Conservation (phyloP, 2,113 vertebrate species). For the Xiphophorus maculatus region DNA sequence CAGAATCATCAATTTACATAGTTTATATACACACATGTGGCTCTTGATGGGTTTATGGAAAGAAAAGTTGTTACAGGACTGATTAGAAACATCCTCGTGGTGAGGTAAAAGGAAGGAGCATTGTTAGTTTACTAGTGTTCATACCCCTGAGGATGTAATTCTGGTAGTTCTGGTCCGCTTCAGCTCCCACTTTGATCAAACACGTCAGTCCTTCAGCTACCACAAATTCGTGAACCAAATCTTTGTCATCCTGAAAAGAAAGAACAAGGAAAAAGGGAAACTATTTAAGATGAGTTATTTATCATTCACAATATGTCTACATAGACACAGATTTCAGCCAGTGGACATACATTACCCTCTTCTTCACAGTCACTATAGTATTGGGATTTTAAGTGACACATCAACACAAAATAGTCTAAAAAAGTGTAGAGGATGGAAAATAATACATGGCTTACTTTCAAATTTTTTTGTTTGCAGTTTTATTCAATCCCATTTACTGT, state of each 20-base stretch:
- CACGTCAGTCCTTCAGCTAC: conserved; percentile 94
- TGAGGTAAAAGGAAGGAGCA: conserved; percentile 19
- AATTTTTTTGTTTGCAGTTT: too few relatives aligned
- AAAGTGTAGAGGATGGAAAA: not conserved
- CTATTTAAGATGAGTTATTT: not conserved
- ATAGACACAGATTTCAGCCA: not conserved
- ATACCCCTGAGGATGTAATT: conserved; percentile 99
- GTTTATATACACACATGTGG: conserved; percentile 65
- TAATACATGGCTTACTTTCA: not conserved
- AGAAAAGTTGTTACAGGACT: conserved; percentile 48
- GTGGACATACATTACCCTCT: not conserved
- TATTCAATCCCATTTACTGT: too few relatives aligned
- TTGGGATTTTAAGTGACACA: too few relatives aligned
- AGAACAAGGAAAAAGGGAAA: not conserved
- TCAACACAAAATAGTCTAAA: not conserved
- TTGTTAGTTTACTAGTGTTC: conserved; percentile 27
- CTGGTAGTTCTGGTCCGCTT: conserved; percentile 98
- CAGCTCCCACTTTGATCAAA: conserved; percentile 96
- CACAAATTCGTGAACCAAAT: conserved; percentile 98
- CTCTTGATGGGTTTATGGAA: conserved; percentile 60
- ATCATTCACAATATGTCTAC: not conserved
- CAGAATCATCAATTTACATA: conserved; percentile 66
- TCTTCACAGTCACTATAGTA: too few relatives aligned
- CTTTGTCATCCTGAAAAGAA: conserved; percentile 92
- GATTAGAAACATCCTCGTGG: conserved; percentile 65